phyloP scores from a whole-genome alignment of 1,140 invertebrate species.

The Papilio xuthus region DNA sequence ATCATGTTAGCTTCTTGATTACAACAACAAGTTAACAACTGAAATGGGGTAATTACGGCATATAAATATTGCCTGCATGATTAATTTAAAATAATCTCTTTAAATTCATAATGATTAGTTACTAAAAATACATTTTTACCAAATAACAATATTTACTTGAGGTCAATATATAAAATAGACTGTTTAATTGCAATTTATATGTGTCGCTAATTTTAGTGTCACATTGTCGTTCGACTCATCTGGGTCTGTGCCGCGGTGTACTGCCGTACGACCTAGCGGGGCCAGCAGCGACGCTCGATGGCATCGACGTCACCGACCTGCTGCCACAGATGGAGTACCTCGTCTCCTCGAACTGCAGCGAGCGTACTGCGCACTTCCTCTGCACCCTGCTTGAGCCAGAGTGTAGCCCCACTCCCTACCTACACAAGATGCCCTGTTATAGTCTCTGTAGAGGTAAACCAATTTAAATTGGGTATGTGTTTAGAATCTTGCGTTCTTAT shows the following conservation, averaged over 20 bases:
- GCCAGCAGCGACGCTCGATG: constrained; percentile 57
- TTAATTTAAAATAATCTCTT: not conserved
- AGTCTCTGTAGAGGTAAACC: constrained; percentile 85
- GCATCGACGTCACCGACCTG: constrained; percentile 70
- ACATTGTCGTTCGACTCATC: constrained; percentile 74
- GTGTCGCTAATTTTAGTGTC: constrained; percentile 53
- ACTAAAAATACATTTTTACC: not conserved
- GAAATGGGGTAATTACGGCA: not conserved
- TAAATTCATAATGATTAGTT: not conserved
- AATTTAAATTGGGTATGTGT: not conserved
- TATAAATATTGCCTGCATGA: not conserved
- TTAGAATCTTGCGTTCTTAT: too few species aligned
- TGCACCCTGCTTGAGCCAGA: constrained; percentile 86
- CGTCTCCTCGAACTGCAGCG: constrained; percentile 84
- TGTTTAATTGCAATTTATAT: not conserved
- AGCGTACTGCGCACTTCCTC: constrained; percentile 83
- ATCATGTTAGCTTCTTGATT: not conserved
- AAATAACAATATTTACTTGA: not conserved
- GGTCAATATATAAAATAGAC: not conserved
- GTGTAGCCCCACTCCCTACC: constrained; percentile 82
- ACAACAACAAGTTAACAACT: not conserved
- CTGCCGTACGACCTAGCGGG: constrained; percentile 85
- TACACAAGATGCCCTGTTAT: constrained; percentile 83
- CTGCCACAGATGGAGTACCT: constrained; percentile 82
- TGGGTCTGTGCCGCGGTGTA: constrained; percentile 82